Evolutionary conservation across 2,797 vertebrate genomes (phyloP).

Genomic region (Cyclura pinguis): DNA sequence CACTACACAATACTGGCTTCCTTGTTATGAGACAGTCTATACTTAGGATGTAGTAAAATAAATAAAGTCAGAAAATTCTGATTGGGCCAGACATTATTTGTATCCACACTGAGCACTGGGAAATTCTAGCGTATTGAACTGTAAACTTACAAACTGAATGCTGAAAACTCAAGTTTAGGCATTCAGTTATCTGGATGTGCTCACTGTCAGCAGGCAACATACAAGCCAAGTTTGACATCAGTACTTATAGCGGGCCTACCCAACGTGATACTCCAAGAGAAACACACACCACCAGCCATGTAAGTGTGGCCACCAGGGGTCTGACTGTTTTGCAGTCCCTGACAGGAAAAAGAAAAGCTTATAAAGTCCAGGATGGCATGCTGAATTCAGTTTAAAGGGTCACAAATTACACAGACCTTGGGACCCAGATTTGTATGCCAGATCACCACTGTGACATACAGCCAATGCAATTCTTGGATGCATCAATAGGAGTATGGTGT

Average conservation of each 20-base stretch:
- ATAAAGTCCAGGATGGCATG: too few relatives aligned
- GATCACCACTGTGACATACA: background rate
- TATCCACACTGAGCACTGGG: background rate
- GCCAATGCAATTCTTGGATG: too few relatives aligned
- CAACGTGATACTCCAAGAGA: background rate
- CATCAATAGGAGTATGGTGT: too few relatives aligned
- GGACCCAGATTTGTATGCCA: background rate
- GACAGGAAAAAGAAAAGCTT: background rate
- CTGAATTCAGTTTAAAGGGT: background rate
- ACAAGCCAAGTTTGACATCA: background rate
- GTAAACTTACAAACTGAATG: background rate
- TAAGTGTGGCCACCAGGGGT: too few relatives aligned
- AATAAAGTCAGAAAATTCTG: background rate
- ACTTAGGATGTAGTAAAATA: too few relatives aligned
- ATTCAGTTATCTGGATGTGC: background rate
- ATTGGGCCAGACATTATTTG: background rate
- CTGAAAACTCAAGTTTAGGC: background rate
- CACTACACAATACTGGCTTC: too few relatives aligned
- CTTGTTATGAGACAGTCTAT: background rate
- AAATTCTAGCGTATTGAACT: background rate
- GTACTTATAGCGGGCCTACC: background rate
- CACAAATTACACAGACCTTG: too few relatives aligned
- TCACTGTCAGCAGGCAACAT: background rate
- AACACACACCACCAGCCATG: background rate
- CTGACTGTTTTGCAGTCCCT: background rate